Conservation (phyloP, 1,140 invertebrate species). For the Neoseiulus cucumeris region DNA sequence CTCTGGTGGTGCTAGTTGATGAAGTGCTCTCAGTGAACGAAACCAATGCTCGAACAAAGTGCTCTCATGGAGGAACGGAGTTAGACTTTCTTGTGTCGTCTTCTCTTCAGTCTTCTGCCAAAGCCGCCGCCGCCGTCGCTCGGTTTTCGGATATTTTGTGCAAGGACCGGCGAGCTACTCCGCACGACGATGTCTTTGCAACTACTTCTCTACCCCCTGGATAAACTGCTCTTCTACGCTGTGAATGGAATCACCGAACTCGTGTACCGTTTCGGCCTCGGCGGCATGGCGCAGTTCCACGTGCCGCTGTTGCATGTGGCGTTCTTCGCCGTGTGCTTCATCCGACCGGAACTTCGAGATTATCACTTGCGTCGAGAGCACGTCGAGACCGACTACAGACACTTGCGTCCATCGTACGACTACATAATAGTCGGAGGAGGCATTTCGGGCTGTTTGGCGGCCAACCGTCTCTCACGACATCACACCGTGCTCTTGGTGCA, state of each 20-base stretch:
- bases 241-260: conserved; percentile 4
- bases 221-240: background rate
- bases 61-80: no score
- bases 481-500: conserved; percentile 6
- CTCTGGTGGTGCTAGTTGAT: no score
- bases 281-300: background rate
- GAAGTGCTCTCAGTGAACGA: no score
- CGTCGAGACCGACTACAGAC: background rate
- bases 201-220: background rate
- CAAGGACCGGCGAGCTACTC: no score
- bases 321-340: background rate
- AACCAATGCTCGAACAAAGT: no score
- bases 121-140: no score
- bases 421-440: conserved; percentile 28
- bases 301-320: background rate
- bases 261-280: background rate
- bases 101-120: no score
- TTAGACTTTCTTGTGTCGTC: no score
- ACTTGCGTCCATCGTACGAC: conserved; percentile 13
- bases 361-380: conserved; percentile 10
- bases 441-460: conserved; percentile 32
- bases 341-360: background rate
- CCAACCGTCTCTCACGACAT: conserved; percentile 30
- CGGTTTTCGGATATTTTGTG: no score
- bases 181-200: no score